phyloP scores from a whole-genome alignment of 2,113 vertebrate genomes.

The Gavialis gangeticus region DNA sequence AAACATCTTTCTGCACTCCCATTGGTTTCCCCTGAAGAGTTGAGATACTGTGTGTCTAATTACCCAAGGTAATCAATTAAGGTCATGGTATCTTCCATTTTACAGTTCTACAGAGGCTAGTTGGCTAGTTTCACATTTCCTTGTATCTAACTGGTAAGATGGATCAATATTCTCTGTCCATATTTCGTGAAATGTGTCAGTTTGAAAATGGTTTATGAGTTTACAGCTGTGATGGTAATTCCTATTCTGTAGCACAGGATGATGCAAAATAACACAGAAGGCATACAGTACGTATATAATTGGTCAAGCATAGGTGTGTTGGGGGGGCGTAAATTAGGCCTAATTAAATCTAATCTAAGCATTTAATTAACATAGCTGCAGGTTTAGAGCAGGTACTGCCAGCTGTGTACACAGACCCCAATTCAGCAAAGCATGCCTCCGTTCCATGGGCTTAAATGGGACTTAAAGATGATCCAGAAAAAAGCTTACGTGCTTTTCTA shows the following conservation, averaged over 20 bases:
- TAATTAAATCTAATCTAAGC: rapidly evolving
- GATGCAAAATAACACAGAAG: not conserved
- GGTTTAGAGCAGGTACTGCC: not conserved
- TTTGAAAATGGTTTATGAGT: not conserved
- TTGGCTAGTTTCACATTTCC: rapidly evolving
- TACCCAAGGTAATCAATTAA: not conserved
- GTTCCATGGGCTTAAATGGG: rapidly evolving
- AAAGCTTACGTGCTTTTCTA: not conserved
- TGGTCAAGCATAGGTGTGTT: not conserved
- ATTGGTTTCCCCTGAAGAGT: not conserved
- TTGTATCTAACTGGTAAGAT: not conserved
- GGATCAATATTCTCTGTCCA: not conserved
- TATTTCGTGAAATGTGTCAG: not conserved
- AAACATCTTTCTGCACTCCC: not conserved
- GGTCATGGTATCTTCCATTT: not conserved
- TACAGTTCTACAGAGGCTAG: not conserved
- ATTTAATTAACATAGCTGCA: rapidly evolving
- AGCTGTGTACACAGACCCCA: no score
- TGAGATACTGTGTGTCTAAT: not conserved
- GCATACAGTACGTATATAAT: rapidly evolving
- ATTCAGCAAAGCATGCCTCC: not conserved
- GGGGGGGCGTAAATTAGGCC: not conserved
- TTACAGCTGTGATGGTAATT: not conserved
- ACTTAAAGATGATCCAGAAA: not conserved
- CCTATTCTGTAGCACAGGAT: not conserved